phyloP scores from a whole-genome alignment of 2,113 vertebrate genomes.

The Pituophis catenifer region DNA sequence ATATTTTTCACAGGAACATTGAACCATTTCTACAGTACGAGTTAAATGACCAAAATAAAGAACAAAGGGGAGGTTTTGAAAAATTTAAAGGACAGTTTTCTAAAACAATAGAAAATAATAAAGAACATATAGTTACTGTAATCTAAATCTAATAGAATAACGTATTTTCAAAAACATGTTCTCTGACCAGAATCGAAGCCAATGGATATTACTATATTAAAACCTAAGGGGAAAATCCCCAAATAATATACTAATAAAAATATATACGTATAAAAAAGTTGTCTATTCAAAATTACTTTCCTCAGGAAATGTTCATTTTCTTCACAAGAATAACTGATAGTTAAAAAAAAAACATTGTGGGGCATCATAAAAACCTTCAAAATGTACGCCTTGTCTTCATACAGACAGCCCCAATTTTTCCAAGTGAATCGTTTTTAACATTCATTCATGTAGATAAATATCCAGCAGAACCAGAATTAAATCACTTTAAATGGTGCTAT shows the following conservation, averaged over 20 bases:
- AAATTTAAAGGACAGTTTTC: not conserved
- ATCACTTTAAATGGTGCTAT: not conserved
- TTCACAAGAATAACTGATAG: not conserved
- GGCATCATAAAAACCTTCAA: not conserved
- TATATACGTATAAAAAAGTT: not conserved
- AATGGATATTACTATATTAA: not conserved
- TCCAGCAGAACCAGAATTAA: not conserved
- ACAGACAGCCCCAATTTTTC: not conserved
- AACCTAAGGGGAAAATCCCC: not conserved
- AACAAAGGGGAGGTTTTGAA: not conserved
- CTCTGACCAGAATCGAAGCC: not conserved
- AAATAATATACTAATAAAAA: not conserved
- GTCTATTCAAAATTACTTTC: not conserved
- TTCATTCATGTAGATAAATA: not conserved
- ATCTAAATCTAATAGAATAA: not conserved
- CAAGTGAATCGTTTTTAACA: not conserved
- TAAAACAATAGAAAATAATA: not conserved
- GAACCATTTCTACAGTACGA: not conserved
- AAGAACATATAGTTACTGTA: not conserved
- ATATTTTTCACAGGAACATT: not conserved
- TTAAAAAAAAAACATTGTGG: not conserved
- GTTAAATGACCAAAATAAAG: not conserved
- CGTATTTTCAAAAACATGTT: not conserved
- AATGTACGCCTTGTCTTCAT: not conserved
- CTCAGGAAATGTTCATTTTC: not conserved